Conservation (phyloP, 2,888 invertebrate species). For the Drosophila emarginata region DNA sequence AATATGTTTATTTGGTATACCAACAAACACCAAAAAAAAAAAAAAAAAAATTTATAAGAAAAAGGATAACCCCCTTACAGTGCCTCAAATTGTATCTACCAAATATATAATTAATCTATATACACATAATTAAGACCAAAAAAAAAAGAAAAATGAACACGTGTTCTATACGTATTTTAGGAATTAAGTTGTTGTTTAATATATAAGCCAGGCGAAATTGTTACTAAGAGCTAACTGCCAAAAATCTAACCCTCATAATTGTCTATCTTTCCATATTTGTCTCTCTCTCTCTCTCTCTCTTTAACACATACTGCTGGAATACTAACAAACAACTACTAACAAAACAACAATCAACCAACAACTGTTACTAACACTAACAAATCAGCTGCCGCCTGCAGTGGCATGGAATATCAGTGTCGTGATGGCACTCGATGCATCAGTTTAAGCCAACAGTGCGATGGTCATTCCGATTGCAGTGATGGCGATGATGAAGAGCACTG, state of each 20-base stretch:
- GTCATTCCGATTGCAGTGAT: slow-evolving; percentile 77
- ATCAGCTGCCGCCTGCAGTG: slow-evolving; percentile 80
- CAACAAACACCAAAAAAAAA: not conserved
- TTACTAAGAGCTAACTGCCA: slow-evolving; percentile 44
- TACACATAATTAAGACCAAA: not conserved
- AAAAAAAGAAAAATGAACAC: not conserved
- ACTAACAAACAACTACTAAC: slow-evolving; percentile 41
- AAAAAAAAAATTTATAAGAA: not conserved
- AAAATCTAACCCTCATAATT: slow-evolving; percentile 19
- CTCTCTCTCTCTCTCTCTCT: slow-evolving; percentile 21
- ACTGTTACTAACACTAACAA: slow-evolving; percentile 43
- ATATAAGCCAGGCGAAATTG: not conserved
- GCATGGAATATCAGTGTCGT: slow-evolving; percentile 79
- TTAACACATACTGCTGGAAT: slow-evolving; percentile 32
- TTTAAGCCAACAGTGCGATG: slow-evolving; percentile 80
- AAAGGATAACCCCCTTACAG: not conserved
- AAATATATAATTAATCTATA: not conserved
- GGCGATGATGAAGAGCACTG: slow-evolving; percentile 82
- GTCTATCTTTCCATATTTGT: slow-evolving; percentile 37
- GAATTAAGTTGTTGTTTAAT: not conserved
- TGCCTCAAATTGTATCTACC: not conserved
- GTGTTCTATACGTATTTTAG: not conserved
- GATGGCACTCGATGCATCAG: slow-evolving; percentile 80
- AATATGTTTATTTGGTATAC: not conserved
- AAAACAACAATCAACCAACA: slow-evolving; percentile 31